phyloP scores from a whole-genome alignment of 2,888 invertebrate species.

The Amiota minor region DNA sequence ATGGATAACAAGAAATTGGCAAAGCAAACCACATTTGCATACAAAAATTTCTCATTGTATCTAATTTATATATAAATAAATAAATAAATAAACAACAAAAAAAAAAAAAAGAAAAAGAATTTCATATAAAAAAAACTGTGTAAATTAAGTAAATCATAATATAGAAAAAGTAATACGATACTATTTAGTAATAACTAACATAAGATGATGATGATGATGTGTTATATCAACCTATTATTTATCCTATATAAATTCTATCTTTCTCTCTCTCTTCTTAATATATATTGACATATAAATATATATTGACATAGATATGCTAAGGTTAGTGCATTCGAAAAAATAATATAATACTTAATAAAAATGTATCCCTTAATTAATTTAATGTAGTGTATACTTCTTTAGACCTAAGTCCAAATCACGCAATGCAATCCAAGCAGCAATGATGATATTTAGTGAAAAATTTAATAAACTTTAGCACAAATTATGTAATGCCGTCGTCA shows the following conservation, averaged over 20 bases:
- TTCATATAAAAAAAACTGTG: neutral
- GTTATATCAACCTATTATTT: conserved; percentile 59
- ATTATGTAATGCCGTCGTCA: conserved; percentile 50
- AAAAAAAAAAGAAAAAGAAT: conserved; percentile 34
- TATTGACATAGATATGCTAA: conserved; percentile 58
- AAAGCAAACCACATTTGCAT: neutral
- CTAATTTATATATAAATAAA: neutral
- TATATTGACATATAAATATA: neutral
- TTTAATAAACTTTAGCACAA: conserved; percentile 54
- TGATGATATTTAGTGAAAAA: conserved; percentile 61
- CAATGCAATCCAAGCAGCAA: conserved; percentile 9
- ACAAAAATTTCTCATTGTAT: neutral
- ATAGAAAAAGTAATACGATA: too few species aligned
- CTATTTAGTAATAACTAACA: too few species aligned
- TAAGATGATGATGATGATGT: conserved; percentile 44
- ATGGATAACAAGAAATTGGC: neutral
- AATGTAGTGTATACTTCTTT: conserved; percentile 43
- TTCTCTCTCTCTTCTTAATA: neutral
- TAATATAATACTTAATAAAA: too few species aligned
- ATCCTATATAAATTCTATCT: conserved; percentile 60
- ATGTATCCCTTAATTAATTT: conserved; percentile 46
- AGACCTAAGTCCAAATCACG: neutral
- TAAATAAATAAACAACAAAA: conserved; percentile 41
- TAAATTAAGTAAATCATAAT: too few species aligned
- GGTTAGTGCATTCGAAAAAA: conserved; percentile 72